Evolutionary conservation across 2,888 invertebrate species (phyloP), one percentile per base, ranked within the genome.

Genomic region (Plagodis pulveraria): DNA sequence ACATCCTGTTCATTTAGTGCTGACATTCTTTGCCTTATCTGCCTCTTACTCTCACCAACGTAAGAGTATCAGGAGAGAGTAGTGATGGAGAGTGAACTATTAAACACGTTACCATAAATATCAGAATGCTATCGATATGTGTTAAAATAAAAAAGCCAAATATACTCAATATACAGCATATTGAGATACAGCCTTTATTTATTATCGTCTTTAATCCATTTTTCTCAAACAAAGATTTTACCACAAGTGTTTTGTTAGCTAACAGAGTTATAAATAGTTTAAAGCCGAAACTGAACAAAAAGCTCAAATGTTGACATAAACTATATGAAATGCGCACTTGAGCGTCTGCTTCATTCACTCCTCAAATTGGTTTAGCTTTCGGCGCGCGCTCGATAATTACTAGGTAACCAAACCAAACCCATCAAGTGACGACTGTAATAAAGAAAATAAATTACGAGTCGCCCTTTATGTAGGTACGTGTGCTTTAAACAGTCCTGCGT

Each of bases 371-470:
- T 84, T 81, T 78, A 81, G 83, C 84, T 88, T 89, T 86, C 85
- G 87, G 86, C 88, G 81, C 77, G 84, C 85, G 85, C 83, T 73
- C 86, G 84, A 87, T 90, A 90, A 90, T 89, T 87, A 88, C 79
- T 81, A 84, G 84, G 83, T 81, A 84, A 84, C 84, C 80, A 78
- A 84, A 83, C 65, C 79, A 78, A 84, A 83, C 65, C 79, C 80
- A 87, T 85, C 84, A 84, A 82, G 83, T 75, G 83, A 81, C 81
- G 84, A 83, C 56, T 62, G 58, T 81, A 83, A 83, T 87, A 87
- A 88, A 88, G 77, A 82, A 85, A 85, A 89, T 89, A 89, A 87
- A 84, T 88, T 86, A 89, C 80, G 83, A 80, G 77, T 80, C 80
- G 77, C 84, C 81, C 83, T 84, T 84, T 78, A 80, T 75, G 74